Conservation (phyloP, 2,797 vertebrate species). For the Prionace glauca region DNA sequence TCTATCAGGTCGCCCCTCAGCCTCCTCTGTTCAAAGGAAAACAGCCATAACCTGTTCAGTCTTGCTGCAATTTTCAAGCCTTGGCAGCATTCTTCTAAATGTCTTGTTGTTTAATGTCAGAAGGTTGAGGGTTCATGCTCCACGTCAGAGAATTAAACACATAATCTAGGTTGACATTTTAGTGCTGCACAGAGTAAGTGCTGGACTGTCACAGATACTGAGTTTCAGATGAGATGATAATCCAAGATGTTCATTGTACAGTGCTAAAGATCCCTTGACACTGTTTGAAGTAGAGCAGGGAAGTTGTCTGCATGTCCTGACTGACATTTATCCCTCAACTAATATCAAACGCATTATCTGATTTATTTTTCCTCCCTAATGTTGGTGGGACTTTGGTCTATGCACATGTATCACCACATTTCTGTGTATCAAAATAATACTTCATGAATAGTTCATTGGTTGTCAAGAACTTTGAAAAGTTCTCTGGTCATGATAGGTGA, state of each 20-base stretch:
- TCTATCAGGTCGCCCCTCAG: no score
- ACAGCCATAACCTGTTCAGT: no score
- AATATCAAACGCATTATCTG: not conserved
- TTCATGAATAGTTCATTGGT: not conserved
- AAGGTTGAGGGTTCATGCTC: no score
- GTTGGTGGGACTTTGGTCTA: not conserved
- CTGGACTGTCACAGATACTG: not conserved
- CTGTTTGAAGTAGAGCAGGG: not conserved
- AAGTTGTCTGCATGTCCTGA: not conserved
- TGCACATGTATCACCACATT: not conserved
- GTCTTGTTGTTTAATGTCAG: not conserved
- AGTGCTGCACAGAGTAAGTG: not conserved
- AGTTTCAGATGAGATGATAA: not conserved
- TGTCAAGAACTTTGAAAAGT: not conserved
- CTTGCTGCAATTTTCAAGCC: no score
- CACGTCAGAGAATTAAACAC: not conserved
- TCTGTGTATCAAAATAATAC: not conserved
- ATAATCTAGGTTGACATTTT: not conserved
- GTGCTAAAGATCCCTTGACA: not conserved
- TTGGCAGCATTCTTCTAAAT: no score
- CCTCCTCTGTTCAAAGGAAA: no score
- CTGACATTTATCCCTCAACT: not conserved
- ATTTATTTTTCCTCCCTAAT: not conserved
- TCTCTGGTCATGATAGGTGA: not conserved
- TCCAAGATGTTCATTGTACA: not conserved